These are phyloP conservation scores for Bombus soroeensis DNA, from an alignment of 1,140 invertebrate genomes.

Conservation along the genomic window DNA sequence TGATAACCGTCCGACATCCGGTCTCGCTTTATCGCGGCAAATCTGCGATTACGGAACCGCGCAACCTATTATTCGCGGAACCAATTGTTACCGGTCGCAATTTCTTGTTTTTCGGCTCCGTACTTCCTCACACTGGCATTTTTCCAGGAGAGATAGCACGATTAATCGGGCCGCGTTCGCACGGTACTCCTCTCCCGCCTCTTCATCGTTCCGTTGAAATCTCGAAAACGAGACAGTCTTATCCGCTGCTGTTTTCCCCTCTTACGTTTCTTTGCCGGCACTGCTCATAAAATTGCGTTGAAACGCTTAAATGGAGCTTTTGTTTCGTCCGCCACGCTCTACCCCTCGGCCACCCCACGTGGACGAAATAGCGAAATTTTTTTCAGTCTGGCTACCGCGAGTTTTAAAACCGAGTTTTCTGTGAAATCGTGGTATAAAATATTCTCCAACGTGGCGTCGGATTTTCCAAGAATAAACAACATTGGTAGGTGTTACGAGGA, in stretches of 20 bases:
- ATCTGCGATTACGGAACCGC: constrained; percentile 24
- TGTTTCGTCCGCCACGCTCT: not conserved
- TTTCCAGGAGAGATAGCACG: not conserved
- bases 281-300: constrained; percentile 34
- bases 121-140: not conserved
- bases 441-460: not conserved
- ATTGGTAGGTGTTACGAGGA: not conserved
- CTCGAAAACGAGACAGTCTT: constrained; percentile 24
- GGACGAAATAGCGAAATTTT: not conserved
- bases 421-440: not conserved
- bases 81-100: constrained; percentile 16
- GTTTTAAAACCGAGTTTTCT: not conserved
- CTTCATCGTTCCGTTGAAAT: not conserved
- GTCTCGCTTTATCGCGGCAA: constrained; percentile 19
- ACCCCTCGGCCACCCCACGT: not conserved
- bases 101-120: constrained; percentile 25
- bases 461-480: constrained; percentile 4
- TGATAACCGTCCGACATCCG: constrained; percentile 27
- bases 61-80: constrained; percentile 28
- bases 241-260: not conserved
- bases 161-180: constrained; percentile 25
- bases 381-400: not conserved
- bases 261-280: constrained; percentile 5
- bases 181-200: not conserved
- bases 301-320: constrained; percentile 32